Evolutionary conservation across 2,113 vertebrate species (phyloP).

Genomic region (Datnioides undecimradiatus): DNA sequence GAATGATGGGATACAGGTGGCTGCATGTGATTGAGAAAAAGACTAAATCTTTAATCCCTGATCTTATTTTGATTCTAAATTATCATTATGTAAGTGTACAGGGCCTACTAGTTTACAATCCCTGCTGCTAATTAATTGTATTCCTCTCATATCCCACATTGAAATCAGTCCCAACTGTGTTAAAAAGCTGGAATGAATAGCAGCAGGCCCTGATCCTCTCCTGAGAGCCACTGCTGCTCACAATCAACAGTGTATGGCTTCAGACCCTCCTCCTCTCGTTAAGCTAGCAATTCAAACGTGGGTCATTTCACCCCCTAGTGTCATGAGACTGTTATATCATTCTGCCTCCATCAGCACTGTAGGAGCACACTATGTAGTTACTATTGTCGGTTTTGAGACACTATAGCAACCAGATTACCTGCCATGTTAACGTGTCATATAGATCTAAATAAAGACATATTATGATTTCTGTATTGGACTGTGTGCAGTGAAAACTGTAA

Average conservation of each 20-base stretch:
- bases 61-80: background rate
- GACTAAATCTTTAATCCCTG: background rate
- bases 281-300: slow-evolving; percentile 40
- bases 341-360: background rate
- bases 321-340: slow-evolving; percentile 53
- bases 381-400: no score
- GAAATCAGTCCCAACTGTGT: slow-evolving; percentile 10
- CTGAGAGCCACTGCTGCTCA: slow-evolving; percentile 12
- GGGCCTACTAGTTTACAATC: background rate
- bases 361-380: no score
- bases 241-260: slow-evolving; percentile 14
- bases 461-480: background rate
- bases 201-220: slow-evolving; percentile 1
- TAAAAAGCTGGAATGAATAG: slow-evolving; percentile 18
- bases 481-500: no score
- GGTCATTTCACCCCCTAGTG: slow-evolving; percentile 66
- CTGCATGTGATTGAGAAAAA: background rate
- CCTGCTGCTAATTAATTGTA: background rate
- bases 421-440: background rate
- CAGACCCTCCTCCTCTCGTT: slow-evolving; percentile 33
- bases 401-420: background rate
- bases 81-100: background rate
- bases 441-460: background rate
- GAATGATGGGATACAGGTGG: background rate
- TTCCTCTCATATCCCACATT: background rate